phyloP scores from a whole-genome alignment of 1,140 invertebrate species.

The Cepaea nemoralis region DNA sequence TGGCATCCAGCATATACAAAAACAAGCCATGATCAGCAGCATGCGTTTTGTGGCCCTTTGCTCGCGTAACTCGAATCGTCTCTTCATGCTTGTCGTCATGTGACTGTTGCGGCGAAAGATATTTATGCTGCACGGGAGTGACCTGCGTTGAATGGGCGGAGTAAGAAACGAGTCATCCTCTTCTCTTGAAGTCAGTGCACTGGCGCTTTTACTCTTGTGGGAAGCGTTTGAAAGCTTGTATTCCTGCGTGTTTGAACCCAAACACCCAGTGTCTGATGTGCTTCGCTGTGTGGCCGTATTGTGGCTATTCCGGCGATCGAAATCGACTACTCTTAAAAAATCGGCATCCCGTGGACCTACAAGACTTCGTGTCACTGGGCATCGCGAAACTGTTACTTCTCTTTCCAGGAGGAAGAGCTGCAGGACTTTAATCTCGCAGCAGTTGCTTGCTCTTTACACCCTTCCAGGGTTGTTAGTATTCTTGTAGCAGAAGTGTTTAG shows the following conservation, averaged over 20 bases:
- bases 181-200: conserved; percentile 26
- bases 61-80: conserved; percentile 79
- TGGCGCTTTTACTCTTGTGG: conserved; percentile 45
- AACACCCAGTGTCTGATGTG: not conserved
- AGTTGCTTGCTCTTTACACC: not conserved
- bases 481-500: not conserved
- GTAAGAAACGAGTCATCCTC: not conserved
- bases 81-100: conserved; percentile 59
- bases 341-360: not conserved
- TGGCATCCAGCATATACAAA: conserved; percentile 97
- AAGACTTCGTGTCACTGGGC: not conserved
- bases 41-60: conserved; percentile 95
- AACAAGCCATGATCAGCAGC: conserved; percentile 97
- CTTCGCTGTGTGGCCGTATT: not conserved
- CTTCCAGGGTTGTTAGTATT: not conserved
- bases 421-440: not conserved
- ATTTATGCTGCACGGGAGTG: conserved; percentile 38
- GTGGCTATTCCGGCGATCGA: conserved; percentile 32
- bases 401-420: not conserved
- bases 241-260: not conserved
- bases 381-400: conserved; percentile 28
- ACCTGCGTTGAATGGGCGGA: conserved; percentile 37
- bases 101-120: conserved; percentile 40
- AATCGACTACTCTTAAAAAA: not conserved
- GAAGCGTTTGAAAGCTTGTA: not conserved